Evolutionary conservation across 2,888 invertebrate genomes (phyloP), one percentile per base, ranked within the genome.

Genomic region (Ectemnius continuus): DNA sequence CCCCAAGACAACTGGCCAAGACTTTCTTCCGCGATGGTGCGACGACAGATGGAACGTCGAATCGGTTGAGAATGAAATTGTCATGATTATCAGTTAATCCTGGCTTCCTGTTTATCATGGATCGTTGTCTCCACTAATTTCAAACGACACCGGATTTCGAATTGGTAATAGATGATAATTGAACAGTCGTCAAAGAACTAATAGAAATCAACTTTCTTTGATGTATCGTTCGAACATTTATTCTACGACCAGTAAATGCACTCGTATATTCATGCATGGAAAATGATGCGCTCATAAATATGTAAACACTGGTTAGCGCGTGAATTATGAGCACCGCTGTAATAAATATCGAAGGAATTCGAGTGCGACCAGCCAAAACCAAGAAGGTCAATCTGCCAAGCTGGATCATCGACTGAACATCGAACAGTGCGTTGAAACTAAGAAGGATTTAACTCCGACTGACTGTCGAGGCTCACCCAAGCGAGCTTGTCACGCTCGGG

Each of bases 401-500:
- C 60, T n/a, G 59, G 61, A 70, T 16, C 61, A 58, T 62, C 47
- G 48, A 65, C 73, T 61, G 63, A 59, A 46, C 56, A 28, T 28
- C 66, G 67, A 52, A 28, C 64, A 75, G 0, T 6, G 36, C 36
- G 36, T 36, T 36, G 36, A 80, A 83, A 78, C 75, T 69, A 70
- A 77, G 74, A 79, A 78, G 73, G 75, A 79, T 67, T 82, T 73
- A 70, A 70, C 77, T 70, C 48, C 11, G 70, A 61, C 67, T 61
- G 73, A 67, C 56, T 62, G 74, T 66, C 64, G 61, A 58, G 62
- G 36, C 26, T 28, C 66, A 71, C 69, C 65, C 61, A 46, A 48
- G 52, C 57, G 62, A 52, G 77, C 78, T 74, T 36, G 85, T 86
- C 80, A 84, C 81, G 82, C 78, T 76, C 67, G 72, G 83, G 16